phyloP scores from a whole-genome alignment of 2,113 vertebrate species.

The Corynorhinus townsendii region DNA sequence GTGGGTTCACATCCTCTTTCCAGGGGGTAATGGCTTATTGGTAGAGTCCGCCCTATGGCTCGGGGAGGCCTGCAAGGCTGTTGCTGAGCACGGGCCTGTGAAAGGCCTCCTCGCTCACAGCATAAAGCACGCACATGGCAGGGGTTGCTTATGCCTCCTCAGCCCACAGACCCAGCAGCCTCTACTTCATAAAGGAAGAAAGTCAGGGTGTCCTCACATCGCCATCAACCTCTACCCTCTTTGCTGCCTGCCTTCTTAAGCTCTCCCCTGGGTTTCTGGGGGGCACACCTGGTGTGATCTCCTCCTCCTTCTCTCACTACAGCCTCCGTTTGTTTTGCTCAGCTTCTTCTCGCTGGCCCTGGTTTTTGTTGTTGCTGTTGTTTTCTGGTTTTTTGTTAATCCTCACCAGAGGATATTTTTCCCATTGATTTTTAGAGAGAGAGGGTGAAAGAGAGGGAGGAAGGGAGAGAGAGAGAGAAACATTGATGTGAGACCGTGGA shows the following conservation, averaged over 20 bases:
- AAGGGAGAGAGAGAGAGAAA: no score
- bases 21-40: no score
- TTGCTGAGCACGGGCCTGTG: background rate
- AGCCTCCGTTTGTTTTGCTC: background rate
- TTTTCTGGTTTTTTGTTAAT: no score
- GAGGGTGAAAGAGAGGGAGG: no score
- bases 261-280: background rate
- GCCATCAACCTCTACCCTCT: fast-evolving
- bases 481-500: no score
- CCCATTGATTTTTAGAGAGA: no score
- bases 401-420: no score
- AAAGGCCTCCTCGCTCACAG: background rate
- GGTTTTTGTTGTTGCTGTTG: background rate
- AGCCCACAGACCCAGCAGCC: background rate
- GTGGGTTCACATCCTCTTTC: background rate
- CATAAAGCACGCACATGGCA: background rate
- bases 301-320: background rate
- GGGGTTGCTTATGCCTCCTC: background rate
- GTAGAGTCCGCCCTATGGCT: fast-evolving
- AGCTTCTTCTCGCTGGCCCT: background rate
- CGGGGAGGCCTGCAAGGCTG: background rate
- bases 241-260: background rate
- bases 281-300: fast-evolving
- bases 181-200: background rate
- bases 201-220: background rate